A percentile compares a stretch with the other conserved stretches of the same genome.
These are phyloP conservation scores for Diarsia dahlii DNA, from an alignment of 2,888 invertebrate species.

Conservation along the genomic window DNA sequence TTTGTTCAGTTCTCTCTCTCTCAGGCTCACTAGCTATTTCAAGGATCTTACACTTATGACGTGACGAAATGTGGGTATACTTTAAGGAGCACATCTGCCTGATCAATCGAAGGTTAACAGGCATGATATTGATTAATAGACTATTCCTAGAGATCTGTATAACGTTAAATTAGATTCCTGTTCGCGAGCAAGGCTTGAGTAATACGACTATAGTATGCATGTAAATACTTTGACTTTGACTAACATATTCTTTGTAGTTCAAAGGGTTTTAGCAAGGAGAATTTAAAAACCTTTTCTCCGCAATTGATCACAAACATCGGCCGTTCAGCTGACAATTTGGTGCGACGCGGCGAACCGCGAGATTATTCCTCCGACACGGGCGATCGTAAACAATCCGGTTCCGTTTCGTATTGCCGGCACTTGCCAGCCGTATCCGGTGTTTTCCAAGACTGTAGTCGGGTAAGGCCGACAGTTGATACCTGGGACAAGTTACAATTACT, in stretches of 20 bases:
- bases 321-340: constrained; percentile 30
- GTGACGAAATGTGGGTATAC: background rate
- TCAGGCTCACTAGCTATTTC: background rate
- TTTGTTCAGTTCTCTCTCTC: background rate
- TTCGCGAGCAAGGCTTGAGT: background rate
- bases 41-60: background rate
- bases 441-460: constrained; percentile 30
- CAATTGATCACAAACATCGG: constrained; percentile 32
- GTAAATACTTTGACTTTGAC: too few species aligned
- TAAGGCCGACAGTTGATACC: constrained; percentile 34
- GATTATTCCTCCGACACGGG: constrained; percentile 47
- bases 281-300: constrained; percentile 16
- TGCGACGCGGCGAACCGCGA: constrained; percentile 37
- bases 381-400: constrained; percentile 52
- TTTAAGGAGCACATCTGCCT: background rate
- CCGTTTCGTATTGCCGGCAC: constrained; percentile 41
- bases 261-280: constrained; percentile 18
- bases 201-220: too few species aligned
- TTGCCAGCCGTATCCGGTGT: constrained; percentile 39
- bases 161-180: background rate
- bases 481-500: constrained; percentile 15
- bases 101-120: background rate
- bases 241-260: background rate
- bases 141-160: background rate
- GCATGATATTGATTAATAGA: background rate